Evolutionary conservation across 2,888 invertebrate species (phyloP).

Genomic region (Idaea straminata): DNA sequence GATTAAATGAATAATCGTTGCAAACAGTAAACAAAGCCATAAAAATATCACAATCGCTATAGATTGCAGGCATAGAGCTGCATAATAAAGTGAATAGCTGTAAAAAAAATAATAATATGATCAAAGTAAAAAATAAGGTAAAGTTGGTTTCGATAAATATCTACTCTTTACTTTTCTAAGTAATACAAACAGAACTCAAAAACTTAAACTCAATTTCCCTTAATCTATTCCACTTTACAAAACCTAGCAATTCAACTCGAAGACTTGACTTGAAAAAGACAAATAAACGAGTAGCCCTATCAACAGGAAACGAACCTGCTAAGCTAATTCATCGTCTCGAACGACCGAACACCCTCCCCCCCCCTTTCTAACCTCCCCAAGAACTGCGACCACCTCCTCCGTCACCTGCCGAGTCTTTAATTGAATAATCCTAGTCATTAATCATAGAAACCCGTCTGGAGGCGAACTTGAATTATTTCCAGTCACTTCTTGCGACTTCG

Average conservation of each 20-base stretch:
- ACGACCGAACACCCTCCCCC: slow-evolving; percentile 25
- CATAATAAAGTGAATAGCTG: no score
- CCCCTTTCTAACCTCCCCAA: slow-evolving; percentile 18
- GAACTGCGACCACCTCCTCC: slow-evolving; percentile 15
- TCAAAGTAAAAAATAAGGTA: not conserved
- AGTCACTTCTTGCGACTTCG: slow-evolving; percentile 48
- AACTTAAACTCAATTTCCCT: slow-evolving; percentile 7
- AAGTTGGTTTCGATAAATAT: not conserved
- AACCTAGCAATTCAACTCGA: slow-evolving; percentile 10
- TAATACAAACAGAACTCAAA: not conserved
- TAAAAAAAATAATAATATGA: no score
- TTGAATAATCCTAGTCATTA: slow-evolving; percentile 80
- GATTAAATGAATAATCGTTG: no score
- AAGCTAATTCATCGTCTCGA: slow-evolving; percentile 48
- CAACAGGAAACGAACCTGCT: slow-evolving; percentile 43
- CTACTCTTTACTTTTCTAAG: not conserved
- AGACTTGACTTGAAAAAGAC: slow-evolving; percentile 37
- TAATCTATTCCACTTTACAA: slow-evolving; percentile 5
- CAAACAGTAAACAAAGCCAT: no score
- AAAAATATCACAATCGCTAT: no score
- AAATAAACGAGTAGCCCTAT: slow-evolving; percentile 45
- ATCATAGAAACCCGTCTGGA: slow-evolving; percentile 73
- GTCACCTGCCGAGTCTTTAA: slow-evolving; percentile 75
- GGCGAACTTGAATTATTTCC: slow-evolving; percentile 74
- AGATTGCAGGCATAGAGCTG: no score